Percentiles rank a stretch among this genome's conserved stretches.
These are phyloP conservation scores for Bombus balteatus DNA, from an alignment of 1,140 invertebrate genomes.

Conservation along the genomic window DNA sequence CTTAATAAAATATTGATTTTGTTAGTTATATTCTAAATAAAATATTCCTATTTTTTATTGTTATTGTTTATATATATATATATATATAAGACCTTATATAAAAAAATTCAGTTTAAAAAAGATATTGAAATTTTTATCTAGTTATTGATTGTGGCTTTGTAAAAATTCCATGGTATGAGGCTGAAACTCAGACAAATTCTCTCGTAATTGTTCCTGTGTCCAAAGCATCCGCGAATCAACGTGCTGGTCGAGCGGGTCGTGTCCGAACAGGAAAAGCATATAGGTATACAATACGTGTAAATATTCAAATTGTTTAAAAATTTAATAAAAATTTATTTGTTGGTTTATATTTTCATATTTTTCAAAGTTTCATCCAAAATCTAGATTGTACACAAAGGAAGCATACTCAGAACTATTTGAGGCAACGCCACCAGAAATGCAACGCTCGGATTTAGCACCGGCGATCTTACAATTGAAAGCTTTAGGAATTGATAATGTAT, in stretches of 20 bases:
- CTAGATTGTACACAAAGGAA: slow-evolving; percentile 90
- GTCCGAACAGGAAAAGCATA: slow-evolving; percentile 92
- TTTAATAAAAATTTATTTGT: slow-evolving; percentile 35
- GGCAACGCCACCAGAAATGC: slow-evolving; percentile 95
- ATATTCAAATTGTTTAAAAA: background rate
- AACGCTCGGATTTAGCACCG: slow-evolving; percentile 92
- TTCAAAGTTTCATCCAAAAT: slow-evolving; percentile 37
- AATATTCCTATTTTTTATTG: background rate
- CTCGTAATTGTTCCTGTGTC: slow-evolving; percentile 93
- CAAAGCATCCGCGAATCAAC: slow-evolving; percentile 94
- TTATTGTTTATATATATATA: background rate
- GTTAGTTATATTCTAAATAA: background rate
- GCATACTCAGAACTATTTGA: slow-evolving; percentile 88
- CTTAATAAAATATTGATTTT: background rate
- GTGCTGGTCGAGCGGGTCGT: slow-evolving; percentile 96
- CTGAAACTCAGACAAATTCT: slow-evolving; percentile 92
- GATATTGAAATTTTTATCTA: slow-evolving; percentile 77
- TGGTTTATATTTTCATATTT: slow-evolving; percentile 45
- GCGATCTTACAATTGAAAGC: slow-evolving; percentile 97
- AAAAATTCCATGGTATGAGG: slow-evolving; percentile 96
- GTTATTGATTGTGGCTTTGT: slow-evolving; percentile 98
- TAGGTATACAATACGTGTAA: slow-evolving; percentile 79
- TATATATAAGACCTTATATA: background rate
- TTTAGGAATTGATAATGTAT: slow-evolving; percentile 95
- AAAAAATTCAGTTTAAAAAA: background rate